These are phyloP conservation scores for Anabas testudineus DNA, from an alignment of 2,797 vertebrate species.

Conservation along the genomic window DNA sequence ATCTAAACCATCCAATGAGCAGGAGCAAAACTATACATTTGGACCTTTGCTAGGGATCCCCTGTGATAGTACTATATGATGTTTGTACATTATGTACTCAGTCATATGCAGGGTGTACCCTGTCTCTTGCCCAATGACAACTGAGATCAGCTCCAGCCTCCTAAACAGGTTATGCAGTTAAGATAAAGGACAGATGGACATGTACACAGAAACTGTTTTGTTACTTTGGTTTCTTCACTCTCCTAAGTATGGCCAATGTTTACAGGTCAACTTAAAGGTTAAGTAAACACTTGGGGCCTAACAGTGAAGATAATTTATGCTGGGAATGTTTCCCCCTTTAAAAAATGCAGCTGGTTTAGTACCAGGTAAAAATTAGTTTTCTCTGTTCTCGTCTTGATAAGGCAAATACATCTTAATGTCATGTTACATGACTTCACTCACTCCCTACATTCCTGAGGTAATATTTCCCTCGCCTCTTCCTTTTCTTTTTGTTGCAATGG, in stretches of 20 bases:
- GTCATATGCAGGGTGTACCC: too few relatives aligned
- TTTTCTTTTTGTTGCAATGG: background rate
- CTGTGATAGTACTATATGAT: background rate
- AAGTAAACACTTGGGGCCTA: background rate
- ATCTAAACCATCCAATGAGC: background rate
- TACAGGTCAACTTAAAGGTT: background rate
- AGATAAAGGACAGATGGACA: too few relatives aligned
- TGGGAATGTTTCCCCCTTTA: too few relatives aligned
- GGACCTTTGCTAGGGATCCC: too few relatives aligned
- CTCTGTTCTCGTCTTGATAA: background rate
- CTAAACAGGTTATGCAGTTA: too few relatives aligned
- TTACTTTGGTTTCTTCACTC: background rate
- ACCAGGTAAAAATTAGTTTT: background rate
- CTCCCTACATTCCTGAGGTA: conserved; percentile 18
- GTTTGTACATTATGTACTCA: too few relatives aligned
- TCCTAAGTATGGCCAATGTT: background rate
- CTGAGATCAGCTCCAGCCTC: too few relatives aligned
- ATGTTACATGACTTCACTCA: conserved; percentile 1
- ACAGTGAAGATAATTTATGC: background rate
- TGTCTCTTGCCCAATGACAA: too few relatives aligned
- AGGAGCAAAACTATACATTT: too few relatives aligned
- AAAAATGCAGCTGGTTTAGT: background rate
- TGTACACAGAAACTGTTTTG: background rate
- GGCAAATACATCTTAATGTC: background rate
- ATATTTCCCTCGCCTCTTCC: background rate